Percentiles rank a stretch among this genome's conserved stretches.
Conservation (phyloP, 2,888 invertebrate species). For the Plebejus anna region DNA sequence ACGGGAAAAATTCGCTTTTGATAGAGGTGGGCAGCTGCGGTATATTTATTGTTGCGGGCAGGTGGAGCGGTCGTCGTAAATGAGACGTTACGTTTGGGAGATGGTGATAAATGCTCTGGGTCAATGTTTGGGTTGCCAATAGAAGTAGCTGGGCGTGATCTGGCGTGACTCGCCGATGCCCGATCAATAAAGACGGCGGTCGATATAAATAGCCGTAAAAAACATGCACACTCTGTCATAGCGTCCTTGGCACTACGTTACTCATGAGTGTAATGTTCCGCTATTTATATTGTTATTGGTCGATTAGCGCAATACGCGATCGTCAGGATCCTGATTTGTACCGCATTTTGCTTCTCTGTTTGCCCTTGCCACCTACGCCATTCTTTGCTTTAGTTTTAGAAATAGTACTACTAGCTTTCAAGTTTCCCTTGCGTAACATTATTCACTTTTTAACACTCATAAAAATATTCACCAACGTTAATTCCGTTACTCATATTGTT, state of each 20-base stretch:
- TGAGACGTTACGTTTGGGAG: constrained; percentile 45
- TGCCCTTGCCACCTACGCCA: constrained; percentile 7
- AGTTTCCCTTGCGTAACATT: not conserved
- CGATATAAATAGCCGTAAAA: constrained; percentile 51
- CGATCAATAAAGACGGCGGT: constrained; percentile 58
- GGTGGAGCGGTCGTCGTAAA: constrained; percentile 48
- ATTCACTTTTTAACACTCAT: not conserved
- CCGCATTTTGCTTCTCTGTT: constrained; percentile 12
- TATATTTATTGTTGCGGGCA: constrained; percentile 64
- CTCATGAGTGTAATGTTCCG: constrained; percentile 18
- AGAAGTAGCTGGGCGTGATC: constrained; percentile 62
- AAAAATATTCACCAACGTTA: not conserved
- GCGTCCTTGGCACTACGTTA: constrained; percentile 47
- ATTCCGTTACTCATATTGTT: not conserved
- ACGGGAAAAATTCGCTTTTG: constrained; percentile 71
- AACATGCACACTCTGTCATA: constrained; percentile 51
- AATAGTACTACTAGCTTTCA: not conserved
- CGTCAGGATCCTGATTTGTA: constrained; percentile 8
- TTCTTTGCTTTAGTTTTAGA: not conserved
- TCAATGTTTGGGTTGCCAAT: constrained; percentile 63
- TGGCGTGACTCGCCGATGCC: constrained; percentile 56
- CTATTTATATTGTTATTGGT: constrained; percentile 17
- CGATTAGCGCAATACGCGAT: constrained; percentile 5
- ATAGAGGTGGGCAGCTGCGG: constrained; percentile 62
- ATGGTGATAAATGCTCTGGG: constrained; percentile 49